Base-by-base conservation (phyloP, 2,797 vertebrate species). In the Hippoglossus hippoglossus region DNA sequence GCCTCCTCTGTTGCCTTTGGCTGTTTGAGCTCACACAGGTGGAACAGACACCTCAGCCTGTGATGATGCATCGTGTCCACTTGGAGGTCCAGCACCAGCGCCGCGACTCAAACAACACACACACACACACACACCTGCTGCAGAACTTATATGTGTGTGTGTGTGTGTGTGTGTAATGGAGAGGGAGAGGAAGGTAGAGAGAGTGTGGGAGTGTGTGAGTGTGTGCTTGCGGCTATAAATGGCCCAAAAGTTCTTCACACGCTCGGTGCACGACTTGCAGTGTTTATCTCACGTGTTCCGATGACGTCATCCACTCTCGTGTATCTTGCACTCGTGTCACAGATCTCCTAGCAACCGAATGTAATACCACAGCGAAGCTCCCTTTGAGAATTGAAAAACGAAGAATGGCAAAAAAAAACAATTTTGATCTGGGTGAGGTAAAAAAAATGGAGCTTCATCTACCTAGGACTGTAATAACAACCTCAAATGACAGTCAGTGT, bases 261-360 rank as follows among this genome's bases (percentile, higher is more conserved):
- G 24, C 77, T 87, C 79, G 81, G 73, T 62, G 60, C 83, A 71
- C 74, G 77, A 75, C 57, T 77, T 67, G 6, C 61, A 63, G 50
- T 73, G 61, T 77, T 84, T 75, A 63, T 83, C 75, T 46, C 44
- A 19, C 44, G 44, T 80, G 72, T 63, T 76, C 64, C 59, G 36
- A 31, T 79, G 83, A 88, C 68, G 62, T 86, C 81, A 79, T 63
- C 62, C 47, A 6, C 67, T 79, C 56, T 51, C 65, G 65, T 60
- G 63, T 73, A 76, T 73, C 75, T 79, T 10, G 13, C 65, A 57
- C 44, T 69, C 80, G 81, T 82, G 74, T 90, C 85, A 86, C 81
- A 47, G 55, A 61, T 90, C 72, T 77, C 86, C 67, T 87, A 81
- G 88, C 89, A 88, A 89, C 89, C 71, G 6, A 57, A 63, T 50